Evolutionary conservation across 1,140 invertebrate genomes (phyloP), one percentile per base, ranked within the genome.

Genomic region (Choristoneura fumiferana): DNA sequence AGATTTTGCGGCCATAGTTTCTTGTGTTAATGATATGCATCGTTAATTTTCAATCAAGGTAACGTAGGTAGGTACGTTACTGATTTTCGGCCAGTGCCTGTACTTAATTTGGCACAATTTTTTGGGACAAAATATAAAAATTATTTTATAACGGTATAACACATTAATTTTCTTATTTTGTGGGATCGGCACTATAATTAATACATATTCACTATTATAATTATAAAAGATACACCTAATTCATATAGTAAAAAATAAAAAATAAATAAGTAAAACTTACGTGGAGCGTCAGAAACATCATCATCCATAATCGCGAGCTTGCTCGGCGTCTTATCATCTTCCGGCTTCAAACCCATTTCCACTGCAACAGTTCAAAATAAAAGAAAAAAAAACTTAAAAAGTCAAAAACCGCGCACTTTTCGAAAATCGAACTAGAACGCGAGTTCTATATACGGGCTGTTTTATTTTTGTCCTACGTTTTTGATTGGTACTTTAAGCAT

Each of bases 221-320:
- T n/a, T n/a, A n/a, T n/a, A n/a, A n/a, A n/a, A n/a, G n/a, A n/a
- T n/a, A n/a, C n/a, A n/a, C n/a, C n/a, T n/a, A n/a, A n/a, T n/a
- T n/a, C n/a, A n/a, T n/a, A n/a, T n/a, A n/a, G n/a, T 29, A 29
- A 29, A 29, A 29, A 3, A 29, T 3, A 29, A 29, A 29, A 29
- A 29, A 6, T 29, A 29, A 29, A n/a, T 33, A 62, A 64, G 22
- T 53, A 73, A 64, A 58, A 87, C 84, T 86, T 60, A 87, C 84
- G 71, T 81, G 81, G 83, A 33, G 57, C 63, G 60, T 82, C 78
- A 8, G 78, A 78, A 49, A 67, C 68, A 45, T 77, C 68, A 45
- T 77, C 85, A 66, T 87, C 85, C 84, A 89, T 89, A 56, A 89
- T 89, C 58, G 84, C 85, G 73, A 89, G 33, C 62, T 89, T 89